Conservation (phyloP, 2,888 invertebrate species). For the Ceratothoa steindachneri region DNA sequence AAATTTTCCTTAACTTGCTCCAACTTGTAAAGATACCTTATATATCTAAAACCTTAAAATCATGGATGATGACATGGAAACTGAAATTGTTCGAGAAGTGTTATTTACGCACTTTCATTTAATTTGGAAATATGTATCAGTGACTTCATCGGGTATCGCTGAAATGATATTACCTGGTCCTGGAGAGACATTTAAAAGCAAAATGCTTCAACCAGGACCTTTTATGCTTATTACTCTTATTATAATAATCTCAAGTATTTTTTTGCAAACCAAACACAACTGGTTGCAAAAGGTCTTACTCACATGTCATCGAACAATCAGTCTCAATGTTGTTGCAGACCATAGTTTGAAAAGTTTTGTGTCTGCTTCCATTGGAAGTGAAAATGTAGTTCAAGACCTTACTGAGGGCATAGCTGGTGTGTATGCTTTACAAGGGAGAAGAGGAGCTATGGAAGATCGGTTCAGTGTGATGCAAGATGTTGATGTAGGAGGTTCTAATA, state of each 20-base stretch:
- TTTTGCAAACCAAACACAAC: constrained; percentile 29
- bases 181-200: constrained; percentile 26
- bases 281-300: constrained; percentile 22
- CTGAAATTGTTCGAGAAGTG: constrained; percentile 33
- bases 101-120: constrained; percentile 35
- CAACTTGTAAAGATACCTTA: too few species aligned
- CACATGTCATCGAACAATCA: constrained; percentile 11
- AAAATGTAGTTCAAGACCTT: constrained; percentile 27
- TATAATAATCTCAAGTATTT: constrained; percentile 28
- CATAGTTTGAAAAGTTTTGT: constrained; percentile 21
- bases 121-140: constrained; percentile 23
- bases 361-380: constrained; percentile 6
- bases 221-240: constrained; percentile 33
- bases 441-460: constrained; percentile 90
- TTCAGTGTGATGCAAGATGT: constrained; percentile 83
- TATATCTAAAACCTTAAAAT: too few species aligned
- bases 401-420: constrained; percentile 39
- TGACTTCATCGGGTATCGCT: constrained; percentile 23
- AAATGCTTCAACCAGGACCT: constrained; percentile 29
- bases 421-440: constrained; percentile 75
- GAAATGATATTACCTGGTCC: constrained; percentile 28
- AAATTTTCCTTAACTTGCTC: too few species aligned
- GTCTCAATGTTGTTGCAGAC: constrained; percentile 18
- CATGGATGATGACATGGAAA: constrained; percentile 44
- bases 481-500: constrained; percentile 63